Conservation (phyloP, 2,113 vertebrate genomes). For the Salvelinus sp. region DNA sequence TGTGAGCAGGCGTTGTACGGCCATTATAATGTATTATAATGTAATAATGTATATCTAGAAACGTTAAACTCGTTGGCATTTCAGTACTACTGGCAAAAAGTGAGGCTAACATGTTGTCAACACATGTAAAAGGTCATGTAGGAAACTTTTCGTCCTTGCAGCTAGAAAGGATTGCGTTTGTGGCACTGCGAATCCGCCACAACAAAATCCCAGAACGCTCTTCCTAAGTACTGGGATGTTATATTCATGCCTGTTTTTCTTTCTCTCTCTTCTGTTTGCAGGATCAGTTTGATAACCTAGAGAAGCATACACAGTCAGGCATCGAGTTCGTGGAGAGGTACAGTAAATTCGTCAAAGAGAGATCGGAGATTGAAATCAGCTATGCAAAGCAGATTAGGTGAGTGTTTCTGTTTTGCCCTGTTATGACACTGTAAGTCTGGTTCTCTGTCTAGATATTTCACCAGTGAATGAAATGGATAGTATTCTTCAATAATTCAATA, state of each 20-base stretch:
- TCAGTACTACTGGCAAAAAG: neutral
- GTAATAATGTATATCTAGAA: neutral
- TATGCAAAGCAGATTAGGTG: conserved; percentile 99
- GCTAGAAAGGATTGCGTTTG: too few species aligned
- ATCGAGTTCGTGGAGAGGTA: conserved; percentile 94
- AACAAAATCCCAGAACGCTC: too few species aligned
- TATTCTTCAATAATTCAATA: too few species aligned
- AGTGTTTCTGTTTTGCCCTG: conserved; percentile 49
- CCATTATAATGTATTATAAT: neutral
- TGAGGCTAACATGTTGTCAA: neutral
- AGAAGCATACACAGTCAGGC: conserved; percentile 94
- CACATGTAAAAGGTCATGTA: too few species aligned
- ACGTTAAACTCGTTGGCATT: neutral
- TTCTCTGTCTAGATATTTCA: neutral
- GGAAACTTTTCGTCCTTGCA: too few species aligned
- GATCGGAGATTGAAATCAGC: conserved; percentile 92
- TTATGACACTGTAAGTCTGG: neutral
- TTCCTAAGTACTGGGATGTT: too few species aligned
- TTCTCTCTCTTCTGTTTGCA: conserved; percentile 60
- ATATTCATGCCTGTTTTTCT: neutral
- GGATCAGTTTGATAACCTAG: conserved; percentile 98
- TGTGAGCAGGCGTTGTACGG: neutral
- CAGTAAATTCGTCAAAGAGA: conserved; percentile 96
- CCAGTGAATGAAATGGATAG: neutral
- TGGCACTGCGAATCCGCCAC: too few species aligned